Percentiles rank a stretch among this genome's conserved stretches.
phyloP scores from a whole-genome alignment of 2,888 invertebrate genomes.

The Spilosoma lubricipeda region DNA sequence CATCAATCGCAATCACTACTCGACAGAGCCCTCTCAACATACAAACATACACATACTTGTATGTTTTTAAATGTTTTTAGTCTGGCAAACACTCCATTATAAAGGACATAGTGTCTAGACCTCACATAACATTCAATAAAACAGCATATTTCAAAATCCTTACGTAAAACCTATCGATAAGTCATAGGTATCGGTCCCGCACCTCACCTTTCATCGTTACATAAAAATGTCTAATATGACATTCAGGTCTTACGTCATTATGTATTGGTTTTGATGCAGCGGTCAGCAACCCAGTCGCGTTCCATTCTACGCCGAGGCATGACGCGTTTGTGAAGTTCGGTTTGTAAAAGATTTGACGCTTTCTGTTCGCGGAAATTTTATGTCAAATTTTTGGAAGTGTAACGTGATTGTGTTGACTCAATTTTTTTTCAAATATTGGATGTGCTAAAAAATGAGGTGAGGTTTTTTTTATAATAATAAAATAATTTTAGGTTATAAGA shows the following conservation, averaged over 20 bases:
- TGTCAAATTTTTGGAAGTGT: slow-evolving; percentile 66
- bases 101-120: background rate
- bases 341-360: slow-evolving; percentile 66
- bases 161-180: slow-evolving; percentile 9
- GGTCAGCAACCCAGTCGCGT: slow-evolving; percentile 55
- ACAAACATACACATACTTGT: background rate
- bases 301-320: slow-evolving; percentile 43
- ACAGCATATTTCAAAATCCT: background rate
- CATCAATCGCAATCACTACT: too few species aligned
- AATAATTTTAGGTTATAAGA: background rate
- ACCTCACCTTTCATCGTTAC: slow-evolving; percentile 55
- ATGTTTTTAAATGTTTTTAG: background rate
- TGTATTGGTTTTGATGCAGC: slow-evolving; percentile 44
- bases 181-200: slow-evolving; percentile 8
- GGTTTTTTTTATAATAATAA: slow-evolving; percentile 9
- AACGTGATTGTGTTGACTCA: slow-evolving; percentile 52
- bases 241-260: slow-evolving; percentile 52
- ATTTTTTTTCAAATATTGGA: slow-evolving; percentile 47
- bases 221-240: slow-evolving; percentile 54
- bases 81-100: background rate
- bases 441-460: slow-evolving; percentile 52
- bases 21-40: too few species aligned
- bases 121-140: background rate
- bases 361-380: slow-evolving; percentile 68
- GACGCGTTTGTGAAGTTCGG: slow-evolving; percentile 45